A percentile compares a stretch with the other conserved stretches of the same genome.
phyloP scores from a whole-genome alignment of 1,140 invertebrate genomes.

The Rhagoletis zephyria region DNA sequence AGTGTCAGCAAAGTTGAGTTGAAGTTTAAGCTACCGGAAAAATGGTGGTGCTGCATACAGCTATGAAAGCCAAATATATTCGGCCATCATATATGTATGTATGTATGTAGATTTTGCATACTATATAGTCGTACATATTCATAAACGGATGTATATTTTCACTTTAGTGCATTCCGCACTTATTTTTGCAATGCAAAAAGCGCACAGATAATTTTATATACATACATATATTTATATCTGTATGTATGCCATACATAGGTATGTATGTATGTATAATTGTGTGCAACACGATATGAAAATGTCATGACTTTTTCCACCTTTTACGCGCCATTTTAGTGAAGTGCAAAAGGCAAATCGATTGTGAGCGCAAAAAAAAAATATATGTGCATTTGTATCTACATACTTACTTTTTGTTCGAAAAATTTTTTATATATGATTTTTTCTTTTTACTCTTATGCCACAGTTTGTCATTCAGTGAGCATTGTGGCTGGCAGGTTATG shows the following conservation, averaged over 20 bases:
- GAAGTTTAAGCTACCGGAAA: constrained; percentile 54
- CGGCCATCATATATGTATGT: not conserved
- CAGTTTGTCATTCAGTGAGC: too few relatives aligned
- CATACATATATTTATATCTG: too few relatives aligned
- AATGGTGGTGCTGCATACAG: not conserved
- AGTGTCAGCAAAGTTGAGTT: constrained; percentile 25
- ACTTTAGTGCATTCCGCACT: constrained; percentile 12
- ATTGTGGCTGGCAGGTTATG: not conserved
- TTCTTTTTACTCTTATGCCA: too few relatives aligned
- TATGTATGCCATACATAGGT: not conserved
- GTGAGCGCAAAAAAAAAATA: not conserved
- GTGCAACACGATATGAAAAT: not conserved
- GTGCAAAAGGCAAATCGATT: constrained; percentile 50
- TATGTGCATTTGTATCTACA: too few relatives aligned
- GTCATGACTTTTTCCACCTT: constrained; percentile 37
- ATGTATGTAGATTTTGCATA: not conserved
- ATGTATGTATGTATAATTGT: not conserved
- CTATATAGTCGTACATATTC: too few relatives aligned
- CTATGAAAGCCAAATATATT: too few relatives aligned
- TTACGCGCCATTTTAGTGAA: constrained; percentile 34
- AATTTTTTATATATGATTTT: too few relatives aligned
- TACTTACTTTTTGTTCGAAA: too few relatives aligned
- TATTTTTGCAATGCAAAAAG: not conserved
- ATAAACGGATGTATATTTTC: too few relatives aligned
- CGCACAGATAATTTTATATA: not conserved